Evolutionary conservation across 2,797 vertebrate species (phyloP), one percentile per base, ranked within the genome.

Genomic region (Allobates femoralis): DNA sequence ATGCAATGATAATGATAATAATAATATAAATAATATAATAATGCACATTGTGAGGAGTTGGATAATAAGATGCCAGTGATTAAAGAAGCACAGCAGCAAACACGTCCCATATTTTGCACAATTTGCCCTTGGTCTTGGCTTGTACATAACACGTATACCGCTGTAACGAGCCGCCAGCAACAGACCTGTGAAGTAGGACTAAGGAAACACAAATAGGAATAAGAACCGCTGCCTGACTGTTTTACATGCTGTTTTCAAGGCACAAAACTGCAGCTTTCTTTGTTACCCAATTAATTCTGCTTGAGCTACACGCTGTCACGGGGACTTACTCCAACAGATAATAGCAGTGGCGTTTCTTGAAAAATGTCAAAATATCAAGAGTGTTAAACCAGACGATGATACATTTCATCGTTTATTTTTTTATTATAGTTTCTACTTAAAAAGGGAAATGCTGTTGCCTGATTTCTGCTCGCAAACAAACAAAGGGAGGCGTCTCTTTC

Each of bases 211-310:
- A 64, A 79, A 55, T 84, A 67, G 53, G 81, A 75, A 41, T 37
- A 50, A 81, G 86, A 69, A 77, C 76, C 77, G 67, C 83, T 76
- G 82, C 46, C 86, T 76, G 56, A 50, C 71, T 88, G 77, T 81
- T 88, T 88, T 81, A 50, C 82, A 88, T 85, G 86, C 86, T 85
- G 86, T 76, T 88, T 88, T 79, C 69, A 26, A 88, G 71, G 78
- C 83, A 88, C 69, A 64, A 81, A 84, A 88, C 82, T 81, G 82
- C 69, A 85, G 86, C 78, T 62, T 85, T 88, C 78, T 85, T 88
- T 88, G 86, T 88, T 88, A 85, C 46, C 83, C 71, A 88, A 88
- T 88, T 88, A 88, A 85, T 88, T 88, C 86, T 81, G 86, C 86
- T 88, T 85, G 82, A 88, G 83, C 82, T 88, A 46, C 83, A 81